Base-by-base conservation (phyloP, 2,113 vertebrate genomes). In the Puma concolor region DNA sequence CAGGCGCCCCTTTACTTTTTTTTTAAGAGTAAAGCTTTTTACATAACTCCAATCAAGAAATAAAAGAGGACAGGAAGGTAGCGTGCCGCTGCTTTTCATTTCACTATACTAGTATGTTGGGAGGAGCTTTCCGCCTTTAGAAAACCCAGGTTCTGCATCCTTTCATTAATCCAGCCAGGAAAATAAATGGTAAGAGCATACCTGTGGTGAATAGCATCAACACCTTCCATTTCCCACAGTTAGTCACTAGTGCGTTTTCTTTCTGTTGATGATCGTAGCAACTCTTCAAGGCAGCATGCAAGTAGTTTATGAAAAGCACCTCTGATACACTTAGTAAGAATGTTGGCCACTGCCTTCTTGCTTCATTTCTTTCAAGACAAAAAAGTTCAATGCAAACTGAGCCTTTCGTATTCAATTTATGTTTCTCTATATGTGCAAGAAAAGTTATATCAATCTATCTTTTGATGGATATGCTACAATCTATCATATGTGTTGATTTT, bases 1-100 rank as follows among this genome's bases (percentile, higher is more conserved):
- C n/a, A n/a, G n/a, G n/a, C n/a, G n/a, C n/a, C n/a, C 2, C 9
- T 85, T 90, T 67, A 21, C 19, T 66, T 90, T 33, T 31, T 94
- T 80, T 87, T 57, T 63, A 44, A 44, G 31, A 88, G 13, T 41
- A 93, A 95, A 64, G 25, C 15, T 87, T 97, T 92, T 87, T 91
- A 64, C 6, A 38, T 57, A 94, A 95, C 67, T 86, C 52, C 29
- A 79, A 52, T 60, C 19, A 66, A 84, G 29, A 77, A 77, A 80
- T 80, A 60, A 94, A 82, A 89, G 3, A 86, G 38, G 25, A 19
- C 29, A 80, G 33, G 38, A 77, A 94, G 69, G 54, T 13, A 44
- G 4, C 50, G 15, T 54, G 8, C 1, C 52, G 21, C 23, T 86
- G 82, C 13, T 89, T 96, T 94, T 76, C n/a, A 69, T 69, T 96